Conservation (phyloP, 2,113 vertebrate genomes). For the Tragulus kanchil region DNA sequence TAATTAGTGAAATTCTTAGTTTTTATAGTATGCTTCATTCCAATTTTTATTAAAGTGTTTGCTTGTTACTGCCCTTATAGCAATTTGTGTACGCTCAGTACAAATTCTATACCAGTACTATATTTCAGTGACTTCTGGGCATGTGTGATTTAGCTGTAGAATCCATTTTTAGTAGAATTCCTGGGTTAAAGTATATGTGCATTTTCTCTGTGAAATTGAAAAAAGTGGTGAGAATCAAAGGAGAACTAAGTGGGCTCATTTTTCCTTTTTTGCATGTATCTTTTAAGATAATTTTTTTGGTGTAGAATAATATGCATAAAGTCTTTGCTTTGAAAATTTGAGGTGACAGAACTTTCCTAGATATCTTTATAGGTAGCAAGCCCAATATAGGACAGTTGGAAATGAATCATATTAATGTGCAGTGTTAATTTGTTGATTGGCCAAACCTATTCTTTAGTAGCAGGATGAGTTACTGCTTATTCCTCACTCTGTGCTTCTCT, state of each 20-base stretch:
- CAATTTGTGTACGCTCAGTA: conserved; percentile 26
- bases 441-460: neutral
- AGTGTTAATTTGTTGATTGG: conserved; percentile 51
- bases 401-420: conserved; percentile 49
- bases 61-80: neutral
- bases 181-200: neutral
- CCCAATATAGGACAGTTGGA: neutral
- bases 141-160: neutral
- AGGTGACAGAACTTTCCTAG: conserved; percentile 22
- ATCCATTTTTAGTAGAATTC: conserved; percentile 24
- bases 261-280: neutral
- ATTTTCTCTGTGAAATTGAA: neutral
- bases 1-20: conserved; percentile 42
- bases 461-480: neutral
- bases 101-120: neutral
- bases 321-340: conserved; percentile 33
- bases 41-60: conserved; percentile 26
- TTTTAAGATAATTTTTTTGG: conserved; percentile 14
- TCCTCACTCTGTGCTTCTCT: neutral
- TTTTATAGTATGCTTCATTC: conserved; percentile 9
- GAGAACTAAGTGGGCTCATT: neutral
- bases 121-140: conserved; percentile 51
- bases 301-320: conserved; percentile 42
- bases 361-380: conserved; percentile 35
- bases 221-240: neutral